These are phyloP conservation scores for Xylophagus ater DNA, from an alignment of 2,888 invertebrate genomes.

Conservation along the genomic window DNA sequence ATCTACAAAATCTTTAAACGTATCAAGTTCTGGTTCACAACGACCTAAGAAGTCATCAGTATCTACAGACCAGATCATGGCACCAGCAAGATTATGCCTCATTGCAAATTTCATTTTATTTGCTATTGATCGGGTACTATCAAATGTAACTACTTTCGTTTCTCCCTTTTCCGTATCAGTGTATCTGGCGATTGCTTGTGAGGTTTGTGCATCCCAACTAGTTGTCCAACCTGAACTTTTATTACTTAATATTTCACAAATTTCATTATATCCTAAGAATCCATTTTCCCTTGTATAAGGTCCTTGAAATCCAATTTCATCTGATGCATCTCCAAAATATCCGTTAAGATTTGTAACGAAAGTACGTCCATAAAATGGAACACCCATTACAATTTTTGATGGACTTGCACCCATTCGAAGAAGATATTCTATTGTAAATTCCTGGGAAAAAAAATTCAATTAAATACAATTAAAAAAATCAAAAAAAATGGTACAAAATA, in stretches of 20 bases:
- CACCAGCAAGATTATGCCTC: slow-evolving; percentile 56
- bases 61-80: slow-evolving; percentile 84
- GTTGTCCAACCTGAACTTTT: slow-evolving; percentile 51
- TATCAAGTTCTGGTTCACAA: slow-evolving; percentile 45
- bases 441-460: slow-evolving; percentile 40
- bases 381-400: slow-evolving; percentile 66
- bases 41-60: slow-evolving; percentile 74
- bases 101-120: slow-evolving; percentile 61
- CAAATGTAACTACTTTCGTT: slow-evolving; percentile 58
- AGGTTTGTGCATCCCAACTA: slow-evolving; percentile 55
- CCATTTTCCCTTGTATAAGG: slow-evolving; percentile 69
- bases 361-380: slow-evolving; percentile 75
- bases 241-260: slow-evolving; percentile 52
- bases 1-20: slow-evolving; percentile 41
- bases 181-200: slow-evolving; percentile 39
- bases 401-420: slow-evolving; percentile 60
- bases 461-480: slow-evolving; percentile 3
- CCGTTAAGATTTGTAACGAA: slow-evolving; percentile 44
- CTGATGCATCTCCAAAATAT: slow-evolving; percentile 37
- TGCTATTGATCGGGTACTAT: slow-evolving; percentile 60
- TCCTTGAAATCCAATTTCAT: slow-evolving; percentile 58
- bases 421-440: slow-evolving; percentile 65
- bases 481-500: slow-evolving; percentile 12
- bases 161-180: slow-evolving; percentile 51
- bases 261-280: slow-evolving; percentile 82